A percentile compares a stretch with the other conserved stretches of the same genome.
Conservation (phyloP, 35 echinoderm and acorn worm genomes). For the Strongylocentrotus purpuratus region DNA sequence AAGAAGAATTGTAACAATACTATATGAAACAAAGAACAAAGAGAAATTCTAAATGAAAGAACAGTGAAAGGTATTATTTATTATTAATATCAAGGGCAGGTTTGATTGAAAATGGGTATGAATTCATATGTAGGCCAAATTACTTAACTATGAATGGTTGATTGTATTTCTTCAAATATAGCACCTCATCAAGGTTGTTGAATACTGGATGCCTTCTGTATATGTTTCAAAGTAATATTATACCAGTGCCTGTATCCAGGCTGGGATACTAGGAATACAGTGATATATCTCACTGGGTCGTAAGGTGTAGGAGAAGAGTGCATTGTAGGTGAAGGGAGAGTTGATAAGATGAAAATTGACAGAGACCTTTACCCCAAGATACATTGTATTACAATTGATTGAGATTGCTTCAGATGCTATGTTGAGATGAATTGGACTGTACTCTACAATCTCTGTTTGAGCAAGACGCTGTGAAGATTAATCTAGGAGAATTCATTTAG, state of each 20-base stretch:
- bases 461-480: not conserved
- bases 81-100: no score
- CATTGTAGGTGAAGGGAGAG: not conserved
- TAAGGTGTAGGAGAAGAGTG: not conserved
- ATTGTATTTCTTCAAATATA: no score
- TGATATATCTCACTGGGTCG: not conserved
- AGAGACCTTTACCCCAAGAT: not conserved
- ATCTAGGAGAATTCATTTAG: not conserved
- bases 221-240: not conserved
- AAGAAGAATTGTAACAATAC: no score
- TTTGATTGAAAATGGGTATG: no score
- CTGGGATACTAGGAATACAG: not conserved
- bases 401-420: not conserved
- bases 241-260: not conserved
- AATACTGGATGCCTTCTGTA: not conserved
- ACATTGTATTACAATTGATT: not conserved
- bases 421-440: conserved; percentile 1
- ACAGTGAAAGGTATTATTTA: no score
- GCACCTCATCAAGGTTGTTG: not conserved
- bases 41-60: no score
- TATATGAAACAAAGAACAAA: no score
- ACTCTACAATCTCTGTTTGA: not conserved
- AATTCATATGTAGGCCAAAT: no score
- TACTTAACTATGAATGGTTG: no score
- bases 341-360: conserved; percentile 6